These are phyloP conservation scores for Castor canadensis DNA, from an alignment of 2,113 vertebrate genomes.

Conservation along the genomic window DNA sequence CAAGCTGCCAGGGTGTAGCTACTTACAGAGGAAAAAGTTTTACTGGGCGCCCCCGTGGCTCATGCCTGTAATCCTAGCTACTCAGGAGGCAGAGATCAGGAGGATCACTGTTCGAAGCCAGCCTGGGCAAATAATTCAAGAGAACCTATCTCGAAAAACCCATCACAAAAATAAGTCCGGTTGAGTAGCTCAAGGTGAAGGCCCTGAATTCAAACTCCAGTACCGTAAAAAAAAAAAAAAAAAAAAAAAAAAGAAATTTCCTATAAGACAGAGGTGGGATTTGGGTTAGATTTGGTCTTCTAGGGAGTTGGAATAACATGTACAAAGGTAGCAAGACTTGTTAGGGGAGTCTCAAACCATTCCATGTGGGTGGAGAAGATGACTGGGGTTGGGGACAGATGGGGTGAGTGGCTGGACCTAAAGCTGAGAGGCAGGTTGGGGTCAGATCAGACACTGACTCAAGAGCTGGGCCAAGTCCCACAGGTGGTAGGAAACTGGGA, in stretches of 20 bases:
- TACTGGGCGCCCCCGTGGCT: too few relatives aligned
- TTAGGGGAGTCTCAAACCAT: background rate
- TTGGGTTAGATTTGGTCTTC: conserved; percentile 16
- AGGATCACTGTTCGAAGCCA: too few relatives aligned
- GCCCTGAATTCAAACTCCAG: too few relatives aligned
- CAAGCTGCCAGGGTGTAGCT: background rate
- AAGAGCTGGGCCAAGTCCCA: background rate
- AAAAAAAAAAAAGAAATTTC: too few relatives aligned
- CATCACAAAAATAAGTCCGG: too few relatives aligned
- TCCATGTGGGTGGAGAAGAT: background rate
- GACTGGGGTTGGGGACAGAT: background rate
- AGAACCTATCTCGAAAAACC: too few relatives aligned
- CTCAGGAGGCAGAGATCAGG: too few relatives aligned
- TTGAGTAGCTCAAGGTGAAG: too few relatives aligned
- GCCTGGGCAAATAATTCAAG: too few relatives aligned
- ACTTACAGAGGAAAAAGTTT: background rate
- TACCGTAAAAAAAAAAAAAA: too few relatives aligned
- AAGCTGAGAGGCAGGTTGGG: background rate
- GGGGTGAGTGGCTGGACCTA: background rate
- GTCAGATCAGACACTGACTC: background rate
- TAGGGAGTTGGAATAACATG: background rate
- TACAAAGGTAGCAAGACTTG: background rate
- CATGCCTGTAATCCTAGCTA: too few relatives aligned
- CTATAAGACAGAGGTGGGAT: background rate
- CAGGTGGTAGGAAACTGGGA: background rate